These are phyloP conservation scores for Heliornis fulica DNA, from an alignment of 2,113 vertebrate species.

Conservation along the genomic window DNA sequence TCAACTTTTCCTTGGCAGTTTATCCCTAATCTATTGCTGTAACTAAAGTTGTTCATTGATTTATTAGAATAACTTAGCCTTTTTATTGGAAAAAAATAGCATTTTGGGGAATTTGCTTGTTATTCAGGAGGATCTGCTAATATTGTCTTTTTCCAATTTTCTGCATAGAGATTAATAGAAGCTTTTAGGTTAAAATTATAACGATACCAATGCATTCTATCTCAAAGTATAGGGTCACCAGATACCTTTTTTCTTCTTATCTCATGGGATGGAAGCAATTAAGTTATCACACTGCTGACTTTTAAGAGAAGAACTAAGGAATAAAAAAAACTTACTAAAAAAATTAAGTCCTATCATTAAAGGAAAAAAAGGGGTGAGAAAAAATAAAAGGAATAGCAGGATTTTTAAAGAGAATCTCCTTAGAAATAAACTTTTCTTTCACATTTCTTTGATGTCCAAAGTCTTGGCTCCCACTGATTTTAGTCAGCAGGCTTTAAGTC, in stretches of 20 bases:
- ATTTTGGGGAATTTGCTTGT: neutral
- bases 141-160: neutral
- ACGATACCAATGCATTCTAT: fast-evolving
- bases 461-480: neutral
- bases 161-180: neutral
- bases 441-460: neutral
- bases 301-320: neutral
- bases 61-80: neutral
- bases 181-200: neutral
- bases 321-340: neutral
- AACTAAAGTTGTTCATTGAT: neutral
- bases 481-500: neutral
- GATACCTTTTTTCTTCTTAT: neutral
- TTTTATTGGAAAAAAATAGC: neutral
- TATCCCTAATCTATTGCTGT: neutral
- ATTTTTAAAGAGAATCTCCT: neutral
- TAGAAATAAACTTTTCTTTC: neutral
- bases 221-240: neutral
- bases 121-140: neutral
- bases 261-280: neutral
- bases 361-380: neutral
- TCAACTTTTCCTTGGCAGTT: neutral
- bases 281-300: neutral
- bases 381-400: neutral
- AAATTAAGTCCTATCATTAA: neutral